Percentiles rank a stretch among this genome's conserved stretches.
Conservation (phyloP, 1,140 invertebrate genomes). For the Lepidostoma basale region DNA sequence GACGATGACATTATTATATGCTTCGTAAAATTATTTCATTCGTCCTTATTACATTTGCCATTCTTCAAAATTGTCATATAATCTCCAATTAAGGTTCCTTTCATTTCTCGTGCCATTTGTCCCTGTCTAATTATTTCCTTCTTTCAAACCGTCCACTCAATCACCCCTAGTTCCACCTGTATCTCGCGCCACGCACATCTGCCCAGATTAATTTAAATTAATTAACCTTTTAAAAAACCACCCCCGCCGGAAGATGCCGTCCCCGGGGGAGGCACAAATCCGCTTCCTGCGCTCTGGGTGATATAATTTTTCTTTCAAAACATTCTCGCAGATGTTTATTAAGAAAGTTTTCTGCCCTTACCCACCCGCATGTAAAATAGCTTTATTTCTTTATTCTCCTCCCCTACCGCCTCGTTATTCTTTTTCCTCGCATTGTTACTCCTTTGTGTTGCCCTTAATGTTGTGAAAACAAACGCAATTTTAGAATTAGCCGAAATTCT, state of each 20-base stretch:
- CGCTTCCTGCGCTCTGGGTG: conserved; percentile 17
- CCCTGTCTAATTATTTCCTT: too few species aligned
- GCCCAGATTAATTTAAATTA: too few species aligned
- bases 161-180: too few species aligned
- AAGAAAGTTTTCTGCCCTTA: conserved; percentile 35
- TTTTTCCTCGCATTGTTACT: not conserved
- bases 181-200: too few species aligned
- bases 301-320: conserved; percentile 43
- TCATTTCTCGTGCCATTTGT: too few species aligned
- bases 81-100: too few species aligned
- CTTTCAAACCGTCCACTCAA: too few species aligned
- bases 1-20: too few species aligned
- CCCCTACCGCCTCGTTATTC: not conserved
- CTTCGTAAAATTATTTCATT: too few species aligned
- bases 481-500: conserved; percentile 2
- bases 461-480: conserved; percentile 13
- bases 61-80: too few species aligned
- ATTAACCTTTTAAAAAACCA: not conserved
- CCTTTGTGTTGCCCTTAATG: conserved; percentile 6
- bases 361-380: conserved; percentile 11
- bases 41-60: too few species aligned
- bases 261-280: not conserved
- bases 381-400: conserved; percentile 23
- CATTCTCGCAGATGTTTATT: conserved; percentile 43
- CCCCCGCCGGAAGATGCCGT: not conserved